Evolutionary conservation across 2,888 invertebrate species (phyloP), one percentile per base, ranked within the genome.

Genomic region (Idaea dimidiata): DNA sequence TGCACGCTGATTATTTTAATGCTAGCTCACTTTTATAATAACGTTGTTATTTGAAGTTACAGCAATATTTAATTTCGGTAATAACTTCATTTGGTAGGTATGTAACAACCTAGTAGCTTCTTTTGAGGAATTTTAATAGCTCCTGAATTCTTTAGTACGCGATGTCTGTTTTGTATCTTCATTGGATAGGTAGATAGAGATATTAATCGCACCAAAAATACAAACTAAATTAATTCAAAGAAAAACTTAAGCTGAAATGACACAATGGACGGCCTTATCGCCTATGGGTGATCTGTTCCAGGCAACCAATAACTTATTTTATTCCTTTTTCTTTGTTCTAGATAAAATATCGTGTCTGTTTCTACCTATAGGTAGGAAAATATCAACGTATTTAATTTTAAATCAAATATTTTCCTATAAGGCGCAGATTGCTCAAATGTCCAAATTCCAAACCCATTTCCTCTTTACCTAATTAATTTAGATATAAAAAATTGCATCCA

Each of bases 1-100:
- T 79, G 77, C 75, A 69, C 62, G 56, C 59, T 62, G 57, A 57
- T 65, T 60, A 57, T 66, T 68, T 62, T 74, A 70, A 43, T 43
- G 43, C 8, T 43, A 43, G 43, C 43, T 43, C 43, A 43, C 7
- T 43, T 43, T 43, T 43, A 43, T 54, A 54, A 54, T 16, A 17
- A 16, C 54, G 54, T 54, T 17, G 17, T 54, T 54, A 17, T 54
- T 54, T 43, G 43, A 10, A 43, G 43, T 43, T 43, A 43, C 43
- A 43, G 43, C 43, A 43, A 43, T 43, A 43, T 14, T 43, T 43
- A 43, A 43, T 43, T 43, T 43, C 43, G 43, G 43, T 43, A 43
- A 43, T 43, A 43, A 43, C 43, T 43, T 43, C 14, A 43, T 43
- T 43, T 43, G 7, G 8, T 43, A 43, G 7, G 8, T 43, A 43